Base-by-base conservation (phyloP, 2,113 vertebrate genomes). In the Gopherus evgoodei region DNA sequence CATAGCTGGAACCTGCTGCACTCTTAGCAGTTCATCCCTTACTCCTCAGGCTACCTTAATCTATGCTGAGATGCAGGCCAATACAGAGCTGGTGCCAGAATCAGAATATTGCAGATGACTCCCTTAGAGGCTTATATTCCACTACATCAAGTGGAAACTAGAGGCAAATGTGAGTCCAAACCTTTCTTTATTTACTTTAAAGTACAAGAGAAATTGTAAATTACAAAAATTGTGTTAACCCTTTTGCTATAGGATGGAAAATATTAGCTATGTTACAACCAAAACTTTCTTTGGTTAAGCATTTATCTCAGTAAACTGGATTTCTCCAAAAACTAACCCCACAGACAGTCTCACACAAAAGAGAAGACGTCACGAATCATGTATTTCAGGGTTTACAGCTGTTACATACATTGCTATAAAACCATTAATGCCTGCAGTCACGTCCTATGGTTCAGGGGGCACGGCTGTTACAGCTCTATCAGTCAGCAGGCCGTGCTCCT, bases 31-130 rank as follows among this genome's bases (percentile, higher is more conserved):
- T 84, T 94, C 83, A 86, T 91, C 88, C n/a, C 85, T 65, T 90
- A 92, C 79, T 79, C 86, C 53, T 95, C 57, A 44, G 83, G 79
- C 88, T 91, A 31, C 75, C 94, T 94, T 95, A 87, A 87, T 49
- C 84, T 91, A 87, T 57, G 91, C 12, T 0, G 3, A 96, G 87
- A 83, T 59, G 83, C 57, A 80, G 95, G 93, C 84, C 35, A 88
- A 47, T 80, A 88, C 29, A 76, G 79, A 95, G 93, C 83, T 79
- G 21, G 25, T 96, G 56, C 85, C 72, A 94, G 72, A 83, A 87
- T 83, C 88, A 92, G 76, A 95, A 92, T 87, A 91, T 81, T 93
- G 0, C 52, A 84, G 81, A 53, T 29, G 24, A 22, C 88, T 93
- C 50, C 0, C 0, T 52, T 59, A 52, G 94, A 90, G 56, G 1